A percentile compares a stretch with the other conserved stretches of the same genome.
Evolutionary conservation across 2,797 vertebrate genomes (phyloP).

Genomic region (Microchirus variegatus): DNA sequence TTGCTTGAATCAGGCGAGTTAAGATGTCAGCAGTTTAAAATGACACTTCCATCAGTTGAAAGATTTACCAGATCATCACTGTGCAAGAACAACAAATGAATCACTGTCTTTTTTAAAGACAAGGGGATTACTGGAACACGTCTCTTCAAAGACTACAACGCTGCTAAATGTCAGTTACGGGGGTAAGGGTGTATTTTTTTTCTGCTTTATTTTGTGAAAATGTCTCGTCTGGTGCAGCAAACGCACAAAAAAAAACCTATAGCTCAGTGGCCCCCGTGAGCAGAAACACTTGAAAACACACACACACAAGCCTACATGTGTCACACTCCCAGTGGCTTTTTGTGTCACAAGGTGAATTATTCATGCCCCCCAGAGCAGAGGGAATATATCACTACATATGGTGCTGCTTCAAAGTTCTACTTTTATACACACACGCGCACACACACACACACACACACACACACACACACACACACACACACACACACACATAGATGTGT

Average conservation of each 20-base stretch:
- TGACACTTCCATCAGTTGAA: conserved; percentile 58
- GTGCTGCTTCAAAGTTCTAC: conserved; percentile 70
- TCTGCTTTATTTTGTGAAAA: conserved; percentile 15
- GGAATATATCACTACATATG: conserved; percentile 69
- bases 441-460: conserved; percentile 7
- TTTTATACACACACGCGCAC: conserved; percentile 15
- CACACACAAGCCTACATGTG: conserved; percentile 67
- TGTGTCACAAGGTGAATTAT: conserved; percentile 74
- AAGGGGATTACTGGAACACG: conserved; percentile 57
- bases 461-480: conserved; percentile 28
- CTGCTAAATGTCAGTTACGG: conserved; percentile 37
- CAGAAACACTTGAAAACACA: conserved; percentile 54
- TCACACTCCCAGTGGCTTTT: conserved; percentile 74
- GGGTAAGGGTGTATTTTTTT: conserved; percentile 43
- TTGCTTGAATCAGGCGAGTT: conserved; percentile 61
- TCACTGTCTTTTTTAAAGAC: conserved; percentile 54
- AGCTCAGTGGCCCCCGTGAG: conserved; percentile 48
- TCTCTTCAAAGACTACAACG: conserved; percentile 42
- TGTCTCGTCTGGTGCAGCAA: conserved; percentile 23
- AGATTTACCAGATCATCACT: conserved; percentile 64
- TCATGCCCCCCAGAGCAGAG: conserved; percentile 61
- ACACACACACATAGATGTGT: conserved; percentile 66
- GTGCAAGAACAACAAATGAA: conserved; percentile 70
- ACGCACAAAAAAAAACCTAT: conserved; percentile 71
- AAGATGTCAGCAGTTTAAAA: conserved; percentile 77